These are phyloP conservation scores for Leptopilina clavipes DNA, from an alignment of 1,140 invertebrate species.

Conservation along the genomic window DNA sequence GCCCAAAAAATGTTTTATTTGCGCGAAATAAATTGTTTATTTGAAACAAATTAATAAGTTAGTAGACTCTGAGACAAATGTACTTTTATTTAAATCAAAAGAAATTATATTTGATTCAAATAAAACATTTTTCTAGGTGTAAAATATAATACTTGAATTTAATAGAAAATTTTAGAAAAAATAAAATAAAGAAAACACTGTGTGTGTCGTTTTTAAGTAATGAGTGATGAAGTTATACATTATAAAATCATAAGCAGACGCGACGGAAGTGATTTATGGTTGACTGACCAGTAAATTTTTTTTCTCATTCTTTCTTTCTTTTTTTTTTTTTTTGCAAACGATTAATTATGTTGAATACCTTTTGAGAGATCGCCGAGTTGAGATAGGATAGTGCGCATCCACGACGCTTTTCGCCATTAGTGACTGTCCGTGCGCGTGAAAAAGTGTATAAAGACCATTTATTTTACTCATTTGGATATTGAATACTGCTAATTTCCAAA, in stretches of 20 bases:
- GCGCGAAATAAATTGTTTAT: too few species aligned
- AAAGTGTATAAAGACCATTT: constrained; percentile 42
- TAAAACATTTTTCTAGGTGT: too few species aligned
- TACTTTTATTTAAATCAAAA: too few species aligned
- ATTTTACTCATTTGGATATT: constrained; percentile 20
- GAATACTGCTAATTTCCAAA: constrained; percentile 6
- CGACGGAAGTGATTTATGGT: constrained; percentile 57
- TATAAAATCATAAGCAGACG: constrained; percentile 50
- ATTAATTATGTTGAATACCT: constrained; percentile 65
- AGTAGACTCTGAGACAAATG: too few species aligned
- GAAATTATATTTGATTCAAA: too few species aligned
- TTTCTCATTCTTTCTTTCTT: too few species aligned
- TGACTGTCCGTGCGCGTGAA: constrained; percentile 50
- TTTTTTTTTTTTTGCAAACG: constrained; percentile 53
- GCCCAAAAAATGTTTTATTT: too few species aligned
- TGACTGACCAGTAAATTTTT: constrained; percentile 56
- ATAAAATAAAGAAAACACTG: constrained; percentile 43
- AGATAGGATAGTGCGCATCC: constrained; percentile 55
- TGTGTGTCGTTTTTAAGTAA: constrained; percentile 48
- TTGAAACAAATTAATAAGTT: too few species aligned
- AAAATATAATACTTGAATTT: too few species aligned
- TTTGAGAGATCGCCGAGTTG: constrained; percentile 54
- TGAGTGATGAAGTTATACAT: constrained; percentile 53
- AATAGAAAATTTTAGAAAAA: too few species aligned
- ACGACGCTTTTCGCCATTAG: constrained; percentile 53